Percentiles rank a stretch among this genome's conserved stretches.
Evolutionary conservation across 2,113 vertebrate genomes (phyloP).

Genomic region (Chloropsis cyanopogon): DNA sequence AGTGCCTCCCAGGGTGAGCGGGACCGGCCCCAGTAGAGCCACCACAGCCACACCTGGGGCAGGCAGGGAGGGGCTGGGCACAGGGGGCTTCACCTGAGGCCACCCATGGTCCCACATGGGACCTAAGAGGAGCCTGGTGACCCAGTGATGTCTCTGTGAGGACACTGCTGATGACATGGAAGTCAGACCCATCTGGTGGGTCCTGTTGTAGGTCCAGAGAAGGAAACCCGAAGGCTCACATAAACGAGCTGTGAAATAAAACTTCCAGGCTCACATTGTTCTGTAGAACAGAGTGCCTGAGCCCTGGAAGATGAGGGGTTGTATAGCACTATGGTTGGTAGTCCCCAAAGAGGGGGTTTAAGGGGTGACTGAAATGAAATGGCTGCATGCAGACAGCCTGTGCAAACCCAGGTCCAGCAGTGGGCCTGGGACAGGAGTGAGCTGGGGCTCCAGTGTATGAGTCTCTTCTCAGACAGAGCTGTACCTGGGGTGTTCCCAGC

Average conservation of each 20-base stretch:
- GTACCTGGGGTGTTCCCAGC: neutral
- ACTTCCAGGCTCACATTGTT: neutral
- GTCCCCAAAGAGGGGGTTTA: neutral
- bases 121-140: neutral
- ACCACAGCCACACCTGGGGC: fast-evolving
- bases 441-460: neutral
- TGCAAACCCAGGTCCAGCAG: fast-evolving
- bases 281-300: neutral
- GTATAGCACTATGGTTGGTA: neutral
- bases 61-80: fast-evolving
- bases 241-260: neutral
- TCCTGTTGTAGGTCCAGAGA: neutral
- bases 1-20: slow-evolving; percentile 79
- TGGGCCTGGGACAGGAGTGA: neutral
- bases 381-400: fast-evolving
- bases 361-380: neutral
- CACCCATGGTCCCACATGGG: neutral
- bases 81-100: neutral
- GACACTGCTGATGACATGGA: neutral
- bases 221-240: neutral
- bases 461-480: neutral
- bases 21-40: fast-evolving
- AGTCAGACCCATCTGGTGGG: fast-evolving
- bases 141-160: neutral
- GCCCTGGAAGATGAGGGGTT: neutral